Evolutionary conservation across 1,140 invertebrate genomes (phyloP).

Genomic region (Chironomus striatipennis): DNA sequence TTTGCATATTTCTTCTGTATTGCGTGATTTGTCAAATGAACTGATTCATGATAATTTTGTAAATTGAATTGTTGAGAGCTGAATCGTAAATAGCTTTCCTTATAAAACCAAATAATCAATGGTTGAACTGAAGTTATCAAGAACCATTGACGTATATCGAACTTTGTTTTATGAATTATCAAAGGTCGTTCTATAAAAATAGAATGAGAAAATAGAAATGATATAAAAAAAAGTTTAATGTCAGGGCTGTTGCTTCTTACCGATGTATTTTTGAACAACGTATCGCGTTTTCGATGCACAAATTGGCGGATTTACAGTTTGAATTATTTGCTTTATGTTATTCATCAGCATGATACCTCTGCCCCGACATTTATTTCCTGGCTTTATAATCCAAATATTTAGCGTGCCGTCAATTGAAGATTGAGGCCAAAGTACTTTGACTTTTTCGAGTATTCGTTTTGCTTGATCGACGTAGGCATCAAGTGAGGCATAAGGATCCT

Average conservation of each 20-base stretch:
- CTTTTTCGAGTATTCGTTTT: conserved; percentile 39
- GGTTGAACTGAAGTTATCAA: conserved; percentile 83
- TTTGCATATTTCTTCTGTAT: conserved; percentile 89
- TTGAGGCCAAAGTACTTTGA: conserved; percentile 65
- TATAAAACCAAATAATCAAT: conserved; percentile 88
- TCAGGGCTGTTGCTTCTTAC: conserved; percentile 42
- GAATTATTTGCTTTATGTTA: conserved; percentile 75
- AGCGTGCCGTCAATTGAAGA: conserved; percentile 69
- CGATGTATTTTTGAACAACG: conserved; percentile 93
- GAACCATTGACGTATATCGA: conserved; percentile 91
- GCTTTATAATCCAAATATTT: conserved; percentile 94
- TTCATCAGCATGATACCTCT: conserved; percentile 82
- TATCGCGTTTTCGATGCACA: conserved; percentile 64
- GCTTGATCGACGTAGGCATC: conserved; percentile 40
- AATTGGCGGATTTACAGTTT: conserved; percentile 51
- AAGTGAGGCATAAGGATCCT: conserved; percentile 34
- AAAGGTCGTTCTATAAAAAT: conserved; percentile 62
- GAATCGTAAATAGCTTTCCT: conserved; percentile 84
- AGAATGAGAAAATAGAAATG: neutral
- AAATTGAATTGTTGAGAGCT: conserved; percentile 85
- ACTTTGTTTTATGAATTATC: conserved; percentile 84
- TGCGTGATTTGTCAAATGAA: conserved; percentile 89
- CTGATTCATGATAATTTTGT: conserved; percentile 83
- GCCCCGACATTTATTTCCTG: conserved; percentile 85
- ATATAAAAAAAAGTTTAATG: neutral